Conservation (phyloP, 2,888 invertebrate species). For the Torymus texanus region DNA sequence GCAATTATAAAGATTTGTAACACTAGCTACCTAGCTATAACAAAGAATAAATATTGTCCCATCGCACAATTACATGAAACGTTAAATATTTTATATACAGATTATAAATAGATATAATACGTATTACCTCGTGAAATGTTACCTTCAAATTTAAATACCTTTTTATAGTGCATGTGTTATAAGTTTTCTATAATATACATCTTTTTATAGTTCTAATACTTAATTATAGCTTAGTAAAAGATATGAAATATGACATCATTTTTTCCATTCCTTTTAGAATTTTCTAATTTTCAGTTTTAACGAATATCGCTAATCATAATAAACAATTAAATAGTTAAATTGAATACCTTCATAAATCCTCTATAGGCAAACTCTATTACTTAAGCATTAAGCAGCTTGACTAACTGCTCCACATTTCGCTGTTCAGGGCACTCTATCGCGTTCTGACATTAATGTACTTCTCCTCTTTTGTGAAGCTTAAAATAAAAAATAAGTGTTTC, state of each 20-base stretch:
- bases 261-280: no score
- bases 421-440: not conserved
- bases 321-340: not conserved
- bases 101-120: not conserved
- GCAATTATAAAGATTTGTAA: not conserved
- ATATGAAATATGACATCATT: no score
- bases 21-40: conserved; percentile 17
- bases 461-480: conserved; percentile 49
- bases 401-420: not conserved
- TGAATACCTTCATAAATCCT: conserved; percentile 22
- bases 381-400: not conserved
- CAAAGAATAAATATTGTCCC: conserved; percentile 5
- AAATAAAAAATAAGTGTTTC: conserved; percentile 34
- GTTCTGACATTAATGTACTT: conserved; percentile 9
- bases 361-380: not conserved
- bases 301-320: no score
- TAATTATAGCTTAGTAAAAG: no score
- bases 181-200: no score
- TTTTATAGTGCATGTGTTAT: no score
- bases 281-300: no score
- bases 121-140: not conserved
- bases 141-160: no score
- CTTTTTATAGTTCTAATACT: no score
- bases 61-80: not conserved
- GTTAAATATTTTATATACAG: not conserved